Conservation (phyloP, 2,888 invertebrate species). For the Falcaria lacertinaria region DNA sequence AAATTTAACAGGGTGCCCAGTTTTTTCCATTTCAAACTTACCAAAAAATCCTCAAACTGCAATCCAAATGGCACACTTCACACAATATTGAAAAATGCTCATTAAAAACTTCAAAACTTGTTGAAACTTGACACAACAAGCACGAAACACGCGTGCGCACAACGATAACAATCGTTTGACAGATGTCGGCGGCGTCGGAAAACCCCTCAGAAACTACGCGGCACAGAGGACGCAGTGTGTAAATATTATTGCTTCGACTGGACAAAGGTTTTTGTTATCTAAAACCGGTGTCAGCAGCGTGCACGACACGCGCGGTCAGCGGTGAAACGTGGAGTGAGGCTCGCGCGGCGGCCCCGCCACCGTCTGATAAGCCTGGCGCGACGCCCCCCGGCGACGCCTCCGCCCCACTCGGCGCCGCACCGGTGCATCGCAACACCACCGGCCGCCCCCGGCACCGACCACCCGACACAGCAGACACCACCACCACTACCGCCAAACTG, state of each 20-base stretch:
- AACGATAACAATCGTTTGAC: constrained; percentile 66
- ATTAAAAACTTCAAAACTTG: constrained; percentile 55
- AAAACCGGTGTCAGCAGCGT: constrained; percentile 67
- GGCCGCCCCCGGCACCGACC: constrained; percentile 60
- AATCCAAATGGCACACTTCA: constrained; percentile 66
- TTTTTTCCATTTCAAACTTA: constrained; percentile 33
- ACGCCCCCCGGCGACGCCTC: constrained; percentile 79
- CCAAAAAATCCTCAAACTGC: constrained; percentile 58
- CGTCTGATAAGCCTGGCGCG: constrained; percentile 78
- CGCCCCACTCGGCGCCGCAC: constrained; percentile 72
- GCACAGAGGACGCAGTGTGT: constrained; percentile 59
- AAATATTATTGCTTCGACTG: constrained; percentile 75
- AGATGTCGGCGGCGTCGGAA: constrained; percentile 70
- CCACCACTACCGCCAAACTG: constrained; percentile 46
- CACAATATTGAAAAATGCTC: constrained; percentile 47
- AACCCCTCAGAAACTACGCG: constrained; percentile 73
- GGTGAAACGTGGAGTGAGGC: constrained; percentile 72
- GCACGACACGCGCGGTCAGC: constrained; percentile 67
- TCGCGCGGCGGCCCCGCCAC: constrained; percentile 76
- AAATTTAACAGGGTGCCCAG: no score
- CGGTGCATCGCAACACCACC: constrained; percentile 70
- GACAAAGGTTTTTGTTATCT: constrained; percentile 79
- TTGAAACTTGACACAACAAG: constrained; percentile 64
- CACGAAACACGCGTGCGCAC: constrained; percentile 66
- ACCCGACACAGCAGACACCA: constrained; percentile 20